Evolutionary conservation across 2,113 vertebrate genomes (phyloP).

Genomic region (Phalacrocorax carbo): DNA sequence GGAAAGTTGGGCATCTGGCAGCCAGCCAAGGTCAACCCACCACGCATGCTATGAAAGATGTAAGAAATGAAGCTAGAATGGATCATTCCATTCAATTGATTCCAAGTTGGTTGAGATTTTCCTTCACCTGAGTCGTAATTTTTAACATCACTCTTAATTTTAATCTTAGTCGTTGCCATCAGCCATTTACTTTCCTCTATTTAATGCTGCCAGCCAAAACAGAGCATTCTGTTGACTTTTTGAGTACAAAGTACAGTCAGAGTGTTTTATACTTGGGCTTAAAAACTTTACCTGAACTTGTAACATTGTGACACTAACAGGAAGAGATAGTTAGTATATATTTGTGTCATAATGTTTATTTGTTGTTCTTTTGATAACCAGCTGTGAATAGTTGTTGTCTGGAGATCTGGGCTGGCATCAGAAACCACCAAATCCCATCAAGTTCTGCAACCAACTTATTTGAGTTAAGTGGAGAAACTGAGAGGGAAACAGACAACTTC

Average conservation of each 20-base stretch:
- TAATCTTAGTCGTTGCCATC: not conserved
- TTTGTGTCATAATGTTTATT: not conserved
- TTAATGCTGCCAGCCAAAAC: not conserved
- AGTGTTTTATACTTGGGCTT: not conserved
- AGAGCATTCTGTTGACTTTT: not conserved
- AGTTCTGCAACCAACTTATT: constrained; percentile 25
- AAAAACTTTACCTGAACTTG: not conserved
- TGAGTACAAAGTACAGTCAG: not conserved
- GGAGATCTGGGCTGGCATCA: constrained; percentile 42
- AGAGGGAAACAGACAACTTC: constrained; percentile 36
- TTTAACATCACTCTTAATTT: not conserved
- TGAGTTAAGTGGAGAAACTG: constrained; percentile 10
- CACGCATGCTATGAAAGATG: not conserved
- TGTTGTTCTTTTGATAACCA: not conserved
- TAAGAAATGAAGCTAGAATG: not conserved
- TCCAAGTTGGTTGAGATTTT: not conserved
- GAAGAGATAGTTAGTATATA: not conserved
- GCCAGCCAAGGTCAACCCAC: not conserved
- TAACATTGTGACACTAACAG: not conserved
- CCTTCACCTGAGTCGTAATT: not conserved
- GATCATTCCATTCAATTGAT: not conserved
- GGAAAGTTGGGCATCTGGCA: not conserved
- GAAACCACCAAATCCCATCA: not conserved
- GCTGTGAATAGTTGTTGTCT: constrained; percentile 49
- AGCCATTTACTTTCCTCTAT: not conserved